Base-by-base conservation (phyloP, 2,888 invertebrate species). In the Polymixis lichenea region DNA sequence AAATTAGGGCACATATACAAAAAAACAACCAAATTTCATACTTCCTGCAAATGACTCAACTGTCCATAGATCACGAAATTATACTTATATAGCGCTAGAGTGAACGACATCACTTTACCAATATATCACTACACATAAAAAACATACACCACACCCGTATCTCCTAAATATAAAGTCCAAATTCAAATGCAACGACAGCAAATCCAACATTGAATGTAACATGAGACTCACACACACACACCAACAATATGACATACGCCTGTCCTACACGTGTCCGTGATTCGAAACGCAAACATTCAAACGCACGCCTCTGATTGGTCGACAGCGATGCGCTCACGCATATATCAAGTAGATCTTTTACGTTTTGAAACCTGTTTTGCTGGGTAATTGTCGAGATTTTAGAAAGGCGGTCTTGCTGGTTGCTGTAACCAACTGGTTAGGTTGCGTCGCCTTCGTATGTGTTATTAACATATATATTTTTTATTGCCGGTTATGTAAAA, bases 341-440 rank as follows among this genome's bases (percentile, higher is more conserved):
- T 87, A 89, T 87, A 88, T 88, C 88, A 78, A 80, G 80, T 85
- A 86, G 86, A 88, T 88, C 88, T 88, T 86, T 86, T 90, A 90
- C 92, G 92, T 94, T 94, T 95, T 93, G 93, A 94, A 95, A 95
- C 95, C 84, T 89, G 95, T 94, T 93, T 90, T 91, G 90, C 90
- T 85, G 87, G 90, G 93, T 94, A 94, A 94, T 94, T 93, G 95
- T 92, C 82, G 93, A 95, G 95, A 95, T 96, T 95, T 95, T 96
- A 96, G 96, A 96, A 96, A 96, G 96, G 96, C 93, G 91, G 93
- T 89, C 88, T 68, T 68, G 86, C 78, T 70, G 88, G 89, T 89
- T 89, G 91, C 93, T 91, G 95, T 93, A 95, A 95, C 79, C 68
- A 80, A 87, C 88, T 84, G 85, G 93, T 91, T 89, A 51, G 80